phyloP scores from a whole-genome alignment of 2,888 invertebrate species.

The Xanthorhoe designata region DNA sequence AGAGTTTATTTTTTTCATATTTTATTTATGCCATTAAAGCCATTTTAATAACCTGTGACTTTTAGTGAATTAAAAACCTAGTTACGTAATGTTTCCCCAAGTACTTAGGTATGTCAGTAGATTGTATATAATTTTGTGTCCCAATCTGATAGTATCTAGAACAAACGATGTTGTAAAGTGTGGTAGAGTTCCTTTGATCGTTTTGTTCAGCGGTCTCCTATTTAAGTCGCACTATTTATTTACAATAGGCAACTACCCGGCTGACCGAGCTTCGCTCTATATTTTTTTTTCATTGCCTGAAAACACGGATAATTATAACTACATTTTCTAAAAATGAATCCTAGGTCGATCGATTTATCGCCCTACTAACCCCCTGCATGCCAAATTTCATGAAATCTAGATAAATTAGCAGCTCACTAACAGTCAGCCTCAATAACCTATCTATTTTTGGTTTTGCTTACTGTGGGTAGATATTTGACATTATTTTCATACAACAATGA shows the following conservation, averaged over 20 bases:
- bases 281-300: no score
- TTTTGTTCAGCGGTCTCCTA: constrained; percentile 7
- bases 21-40: constrained; percentile 31
- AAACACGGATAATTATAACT: no score
- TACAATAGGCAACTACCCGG: neutral
- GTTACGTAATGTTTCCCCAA: neutral
- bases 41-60: constrained; percentile 15
- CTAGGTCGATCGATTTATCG: no score
- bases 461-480: no score
- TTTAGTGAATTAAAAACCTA: neutral
- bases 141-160: neutral
- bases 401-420: no score
- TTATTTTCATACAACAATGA: no score
- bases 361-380: no score
- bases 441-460: no score
- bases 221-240: neutral
- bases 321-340: no score
- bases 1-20: constrained; percentile 27
- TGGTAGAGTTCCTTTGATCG: constrained; percentile 19
- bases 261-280: no score
- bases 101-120: neutral
- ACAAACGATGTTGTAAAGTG: constrained; percentile 17
- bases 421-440: no score
- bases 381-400: no score
- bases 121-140: neutral